Evolutionary conservation across 2,113 vertebrate species (phyloP).

Genomic region (Gopherus flavomarginatus): DNA sequence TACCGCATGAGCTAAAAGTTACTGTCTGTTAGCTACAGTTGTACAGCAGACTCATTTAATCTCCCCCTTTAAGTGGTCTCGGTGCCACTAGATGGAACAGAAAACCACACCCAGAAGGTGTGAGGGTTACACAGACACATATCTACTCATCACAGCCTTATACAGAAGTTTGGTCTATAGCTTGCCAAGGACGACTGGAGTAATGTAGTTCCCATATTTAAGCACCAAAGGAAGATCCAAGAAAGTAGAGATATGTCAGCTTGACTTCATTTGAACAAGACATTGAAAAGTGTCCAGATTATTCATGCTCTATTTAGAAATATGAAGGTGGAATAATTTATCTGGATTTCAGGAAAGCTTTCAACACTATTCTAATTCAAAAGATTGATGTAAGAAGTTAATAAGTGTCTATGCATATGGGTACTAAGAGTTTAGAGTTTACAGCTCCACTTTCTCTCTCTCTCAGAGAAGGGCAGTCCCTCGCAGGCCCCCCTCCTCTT

Average conservation of each 20-base stretch:
- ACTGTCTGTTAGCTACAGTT: too few species aligned
- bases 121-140: background rate
- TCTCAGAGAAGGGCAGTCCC: background rate
- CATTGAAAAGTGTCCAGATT: background rate
- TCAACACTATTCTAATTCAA: background rate
- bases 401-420: background rate
- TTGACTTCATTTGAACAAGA: background rate
- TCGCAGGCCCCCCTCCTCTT: background rate
- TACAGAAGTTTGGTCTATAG: background rate
- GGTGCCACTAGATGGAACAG: too few species aligned
- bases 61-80: too few species aligned
- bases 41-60: too few species aligned
- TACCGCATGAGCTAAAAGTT: too few species aligned
- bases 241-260: background rate
- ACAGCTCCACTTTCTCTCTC: background rate
- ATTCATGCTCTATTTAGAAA: background rate
- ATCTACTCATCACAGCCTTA: background rate
- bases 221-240: background rate
- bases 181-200: accelerated
- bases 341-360: background rate
- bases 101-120: too few species aligned
- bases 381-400: background rate
- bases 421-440: background rate
- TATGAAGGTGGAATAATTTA: background rate
- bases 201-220: background rate